Base-by-base conservation (phyloP, 2,888 invertebrate genomes). In the Xestia xanthographa region DNA sequence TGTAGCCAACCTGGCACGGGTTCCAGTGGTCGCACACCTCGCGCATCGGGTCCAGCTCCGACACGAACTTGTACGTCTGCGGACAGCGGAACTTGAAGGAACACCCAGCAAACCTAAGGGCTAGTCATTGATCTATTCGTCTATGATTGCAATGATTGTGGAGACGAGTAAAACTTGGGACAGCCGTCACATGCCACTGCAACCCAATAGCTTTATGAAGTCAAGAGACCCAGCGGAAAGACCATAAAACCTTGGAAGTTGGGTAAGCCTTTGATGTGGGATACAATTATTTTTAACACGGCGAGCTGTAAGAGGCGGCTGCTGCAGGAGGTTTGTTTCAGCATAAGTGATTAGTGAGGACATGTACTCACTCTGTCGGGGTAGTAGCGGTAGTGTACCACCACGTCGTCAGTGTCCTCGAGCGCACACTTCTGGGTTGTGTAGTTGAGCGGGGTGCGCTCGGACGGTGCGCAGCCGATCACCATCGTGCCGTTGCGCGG, bases 21-120 rank as follows among this genome's bases (percentile, higher is more conserved):
- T 94, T 95, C 95, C 95, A 96, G 80, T 96, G 95, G 66, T 96
- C 96, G 50, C 96, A 96, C 6, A 96, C 95, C 80, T 96, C 96
- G 0, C 92, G 89, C 75, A 96, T 95, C 0, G 95, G 95, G 79
- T 96, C 96, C 63, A 96, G 56, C 66, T 96, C 96, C 0, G 94
- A 93, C 79, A 96, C 96, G 77, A 92, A 96, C 72, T 95, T 96
- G 87, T 96, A 96, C 0, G 94, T 95, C 96, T 96, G 91, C 5
- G 34, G 29, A n/a, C 8, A 14, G 86, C 66, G 20, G n/a, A 70
- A 50, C 26, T 5, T 22, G 34, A 11, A 45, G 12, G 22, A n/a
- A 34, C 9, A 9, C 22, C 20, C 22, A 22, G 22, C 9, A 50
- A 50, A 50, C 22, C 50, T 22, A 22, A 22, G 3, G 50, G 2